Evolutionary conservation across 2,888 invertebrate genomes (phyloP).

Genomic region (Temnothorax rugatulus): DNA sequence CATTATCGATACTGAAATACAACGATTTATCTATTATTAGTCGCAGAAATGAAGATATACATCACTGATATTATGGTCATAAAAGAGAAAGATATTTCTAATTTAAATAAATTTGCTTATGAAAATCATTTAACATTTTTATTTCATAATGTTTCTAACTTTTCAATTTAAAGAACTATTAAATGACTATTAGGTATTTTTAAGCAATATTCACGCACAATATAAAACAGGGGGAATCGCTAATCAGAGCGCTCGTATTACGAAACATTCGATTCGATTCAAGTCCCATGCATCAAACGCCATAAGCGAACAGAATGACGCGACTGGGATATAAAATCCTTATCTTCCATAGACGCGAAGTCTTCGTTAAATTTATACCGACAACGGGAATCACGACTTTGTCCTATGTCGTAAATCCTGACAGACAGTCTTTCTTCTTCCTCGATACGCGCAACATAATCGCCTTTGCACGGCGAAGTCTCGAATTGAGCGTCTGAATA

Average conservation of each 20-base stretch:
- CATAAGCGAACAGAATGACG: background rate
- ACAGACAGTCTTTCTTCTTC: conserved; percentile 55
- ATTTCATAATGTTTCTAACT: background rate
- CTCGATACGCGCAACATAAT: conserved; percentile 49
- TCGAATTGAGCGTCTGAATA: conserved; percentile 32
- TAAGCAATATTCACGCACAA: background rate
- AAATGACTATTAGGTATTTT: background rate
- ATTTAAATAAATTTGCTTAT: background rate
- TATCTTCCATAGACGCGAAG: conserved; percentile 26
- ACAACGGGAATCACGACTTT: conserved; percentile 63
- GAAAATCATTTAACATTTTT: background rate
- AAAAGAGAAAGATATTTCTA: background rate
- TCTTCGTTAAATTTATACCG: conserved; percentile 64
- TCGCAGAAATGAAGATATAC: background rate
- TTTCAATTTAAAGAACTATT: background rate
- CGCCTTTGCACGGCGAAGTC: conserved; percentile 18
- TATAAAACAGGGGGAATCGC: background rate
- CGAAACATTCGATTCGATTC: conserved; percentile 26
- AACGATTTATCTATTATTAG: background rate
- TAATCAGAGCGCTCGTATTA: conserved; percentile 30
- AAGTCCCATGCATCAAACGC: conserved; percentile 1
- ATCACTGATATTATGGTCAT: background rate
- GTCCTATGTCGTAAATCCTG: conserved; percentile 64
- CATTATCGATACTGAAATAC: background rate
- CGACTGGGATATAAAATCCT: conserved; percentile 50